Percentiles rank a stretch among this genome's conserved stretches.
phyloP scores from a whole-genome alignment of 92 coral and sea anemone species.

The Nematostella vectensis region DNA sequence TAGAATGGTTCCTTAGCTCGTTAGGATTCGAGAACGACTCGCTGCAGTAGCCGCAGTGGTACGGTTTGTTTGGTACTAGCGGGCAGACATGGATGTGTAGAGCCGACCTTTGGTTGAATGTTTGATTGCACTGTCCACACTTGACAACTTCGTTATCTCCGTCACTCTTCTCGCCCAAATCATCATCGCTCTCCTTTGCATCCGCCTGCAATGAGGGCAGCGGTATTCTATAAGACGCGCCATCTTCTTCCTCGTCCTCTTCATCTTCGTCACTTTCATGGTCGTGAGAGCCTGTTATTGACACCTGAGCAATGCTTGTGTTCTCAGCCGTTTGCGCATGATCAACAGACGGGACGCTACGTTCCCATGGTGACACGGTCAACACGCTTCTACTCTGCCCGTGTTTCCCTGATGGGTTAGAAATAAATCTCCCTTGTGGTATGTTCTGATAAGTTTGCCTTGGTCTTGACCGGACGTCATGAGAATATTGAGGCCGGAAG shows the following conservation, averaged over 20 bases:
- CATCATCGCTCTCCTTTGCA: background rate
- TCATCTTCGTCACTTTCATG: too few relatives aligned
- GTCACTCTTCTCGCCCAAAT: conserved; percentile 4
- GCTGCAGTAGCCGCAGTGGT: conserved; percentile 90
- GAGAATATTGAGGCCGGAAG: too few relatives aligned
- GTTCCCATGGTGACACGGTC: conserved; percentile 20
- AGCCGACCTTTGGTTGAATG: conserved; percentile 84
- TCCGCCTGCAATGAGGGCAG: background rate
- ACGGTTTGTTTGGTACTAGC: conserved; percentile 65
- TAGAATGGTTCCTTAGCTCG: conserved; percentile 84
- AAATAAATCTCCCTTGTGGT: too few relatives aligned
- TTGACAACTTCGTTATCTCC: conserved; percentile 35
- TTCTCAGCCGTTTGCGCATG: background rate
- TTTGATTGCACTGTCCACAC: conserved; percentile 84
- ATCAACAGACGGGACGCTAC: background rate
- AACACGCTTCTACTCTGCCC: background rate
- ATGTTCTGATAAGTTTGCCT: too few relatives aligned
- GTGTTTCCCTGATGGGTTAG: too few relatives aligned
- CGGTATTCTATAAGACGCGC: background rate
- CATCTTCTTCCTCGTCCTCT: conserved; percentile 1
- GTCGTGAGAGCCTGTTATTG: too few relatives aligned
- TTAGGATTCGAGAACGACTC: conserved; percentile 76
- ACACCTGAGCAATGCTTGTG: background rate
- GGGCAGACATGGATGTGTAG: conserved; percentile 90
- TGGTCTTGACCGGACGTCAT: too few relatives aligned